Conservation (phyloP, 2,113 vertebrate species). For the Sorex fumeus region DNA sequence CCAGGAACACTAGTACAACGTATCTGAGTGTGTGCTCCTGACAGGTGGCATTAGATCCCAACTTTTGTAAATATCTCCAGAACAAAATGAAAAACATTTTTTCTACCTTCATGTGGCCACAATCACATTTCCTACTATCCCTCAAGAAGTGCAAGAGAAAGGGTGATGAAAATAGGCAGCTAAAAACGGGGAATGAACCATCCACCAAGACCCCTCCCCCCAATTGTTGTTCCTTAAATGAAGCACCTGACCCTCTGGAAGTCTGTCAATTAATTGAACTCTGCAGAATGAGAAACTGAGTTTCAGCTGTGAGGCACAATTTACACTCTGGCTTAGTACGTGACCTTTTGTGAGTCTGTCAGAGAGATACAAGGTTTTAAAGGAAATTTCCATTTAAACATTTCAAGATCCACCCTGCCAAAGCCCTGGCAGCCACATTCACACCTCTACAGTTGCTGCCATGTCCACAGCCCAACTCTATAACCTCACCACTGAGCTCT, state of each 20-base stretch:
- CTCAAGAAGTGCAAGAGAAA: not conserved
- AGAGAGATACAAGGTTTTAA: not conserved
- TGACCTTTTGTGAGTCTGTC: constrained; percentile 1
- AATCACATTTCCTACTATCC: not conserved
- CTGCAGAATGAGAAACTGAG: not conserved
- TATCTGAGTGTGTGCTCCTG: not conserved
- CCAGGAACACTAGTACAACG: not conserved
- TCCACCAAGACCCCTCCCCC: not conserved
- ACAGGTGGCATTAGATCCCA: not conserved
- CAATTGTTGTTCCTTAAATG: not conserved
- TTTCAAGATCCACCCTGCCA: not conserved
- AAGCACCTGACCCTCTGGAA: not conserved
- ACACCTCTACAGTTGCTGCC: too few species aligned
- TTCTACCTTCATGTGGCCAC: not conserved
- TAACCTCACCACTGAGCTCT: too few species aligned
- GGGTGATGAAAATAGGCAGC: not conserved
- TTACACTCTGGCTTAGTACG: not conserved
- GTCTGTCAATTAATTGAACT: not conserved
- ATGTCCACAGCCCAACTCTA: too few species aligned
- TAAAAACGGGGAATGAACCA: not conserved
- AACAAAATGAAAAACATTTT: not conserved
- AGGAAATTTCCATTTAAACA: not conserved
- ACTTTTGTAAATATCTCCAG: constrained; percentile 2
- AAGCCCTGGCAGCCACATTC: too few species aligned
- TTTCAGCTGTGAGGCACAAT: not conserved